phyloP scores from a whole-genome alignment of 1,140 invertebrate genomes.

The Dendrolimus kikuchii region DNA sequence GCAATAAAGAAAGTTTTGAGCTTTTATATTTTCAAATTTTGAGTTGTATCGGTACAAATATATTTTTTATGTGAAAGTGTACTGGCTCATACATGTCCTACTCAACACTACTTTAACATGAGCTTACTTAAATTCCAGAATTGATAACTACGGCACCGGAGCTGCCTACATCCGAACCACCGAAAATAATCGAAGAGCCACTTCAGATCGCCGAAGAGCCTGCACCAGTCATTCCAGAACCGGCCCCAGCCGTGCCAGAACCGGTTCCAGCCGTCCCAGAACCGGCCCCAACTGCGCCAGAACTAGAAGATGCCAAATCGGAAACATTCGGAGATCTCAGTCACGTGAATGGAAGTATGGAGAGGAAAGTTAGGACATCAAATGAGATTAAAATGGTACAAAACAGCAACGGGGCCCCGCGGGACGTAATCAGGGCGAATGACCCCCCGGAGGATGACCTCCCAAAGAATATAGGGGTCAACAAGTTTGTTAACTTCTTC shows the following conservation, averaged over 20 bases:
- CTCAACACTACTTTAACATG: too few relatives aligned
- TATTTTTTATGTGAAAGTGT: too few relatives aligned
- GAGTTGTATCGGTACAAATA: too few relatives aligned
- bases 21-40: too few relatives aligned
- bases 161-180: background rate
- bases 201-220: background rate
- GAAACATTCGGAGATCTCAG: slow-evolving; percentile 1
- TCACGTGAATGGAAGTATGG: slow-evolving; percentile 24
- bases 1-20: too few relatives aligned
- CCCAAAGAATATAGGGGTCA: slow-evolving; percentile 65
- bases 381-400: slow-evolving; percentile 64
- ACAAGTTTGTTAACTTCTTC: slow-evolving; percentile 66
- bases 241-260: background rate
- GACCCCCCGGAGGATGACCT: slow-evolving; percentile 62
- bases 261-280: background rate
- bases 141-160: background rate
- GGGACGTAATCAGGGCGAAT: slow-evolving; percentile 61
- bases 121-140: too few relatives aligned
- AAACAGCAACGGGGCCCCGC: slow-evolving; percentile 36
- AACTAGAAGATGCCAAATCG: background rate
- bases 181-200: slow-evolving; percentile 1
- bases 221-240: background rate
- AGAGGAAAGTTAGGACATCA: slow-evolving; percentile 37
- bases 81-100: too few relatives aligned
- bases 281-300: background rate